Percentiles rank a stretch among this genome's conserved stretches.
phyloP scores from a whole-genome alignment of 1,140 invertebrate genomes.

The Sarcophaga bullata region DNA sequence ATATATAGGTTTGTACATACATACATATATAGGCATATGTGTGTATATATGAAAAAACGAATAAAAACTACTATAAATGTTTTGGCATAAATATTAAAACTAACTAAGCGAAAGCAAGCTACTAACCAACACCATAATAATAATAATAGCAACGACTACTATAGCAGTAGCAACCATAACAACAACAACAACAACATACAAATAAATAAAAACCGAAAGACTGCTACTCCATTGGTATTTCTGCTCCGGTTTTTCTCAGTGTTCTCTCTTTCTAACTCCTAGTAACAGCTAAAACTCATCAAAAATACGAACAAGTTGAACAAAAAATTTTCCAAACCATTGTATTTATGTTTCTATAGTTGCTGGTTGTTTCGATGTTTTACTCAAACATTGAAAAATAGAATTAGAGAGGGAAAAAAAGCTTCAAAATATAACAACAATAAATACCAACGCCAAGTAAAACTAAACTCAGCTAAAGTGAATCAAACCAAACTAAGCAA shows the following conservation, averaged over 20 bases:
- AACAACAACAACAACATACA: neutral
- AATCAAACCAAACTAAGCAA: neutral
- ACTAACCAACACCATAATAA: conserved; percentile 11
- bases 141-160: neutral
- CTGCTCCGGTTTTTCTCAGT: neutral
- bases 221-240: neutral
- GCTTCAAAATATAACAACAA: too few species aligned
- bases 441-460: too few species aligned
- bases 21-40: too few species aligned
- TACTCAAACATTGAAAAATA: neutral
- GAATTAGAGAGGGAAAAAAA: neutral
- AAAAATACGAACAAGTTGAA: conserved; percentile 19
- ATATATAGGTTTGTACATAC: too few species aligned
- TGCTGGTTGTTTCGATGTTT: neutral
- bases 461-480: neutral
- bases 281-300: conserved; percentile 5
- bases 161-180: neutral
- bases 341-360: neutral
- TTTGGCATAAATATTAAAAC: conserved; percentile 22
- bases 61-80: conserved; percentile 19
- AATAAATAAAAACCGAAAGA: neutral
- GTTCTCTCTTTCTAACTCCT: neutral
- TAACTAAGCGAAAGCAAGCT: conserved; percentile 24
- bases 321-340: neutral
- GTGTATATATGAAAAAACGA: neutral